Evolutionary conservation across 2,888 invertebrate species (phyloP).

Genomic region (Ectobius pallidus): DNA sequence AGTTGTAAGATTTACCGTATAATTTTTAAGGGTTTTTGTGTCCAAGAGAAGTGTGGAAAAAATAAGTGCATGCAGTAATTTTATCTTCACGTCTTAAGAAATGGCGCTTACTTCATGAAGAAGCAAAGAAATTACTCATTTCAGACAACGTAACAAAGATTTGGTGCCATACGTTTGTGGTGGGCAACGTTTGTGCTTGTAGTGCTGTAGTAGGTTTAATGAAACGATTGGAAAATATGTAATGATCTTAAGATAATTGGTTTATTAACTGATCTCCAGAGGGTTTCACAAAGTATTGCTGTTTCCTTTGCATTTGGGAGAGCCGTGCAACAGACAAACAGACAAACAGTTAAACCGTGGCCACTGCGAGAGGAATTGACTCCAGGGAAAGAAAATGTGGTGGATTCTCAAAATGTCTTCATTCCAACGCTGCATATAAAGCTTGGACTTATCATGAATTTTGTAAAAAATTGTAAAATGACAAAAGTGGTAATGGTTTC

Average conservation of each 20-base stretch:
- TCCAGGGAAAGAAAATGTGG: background rate
- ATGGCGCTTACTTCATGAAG: background rate
- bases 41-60: too few species aligned
- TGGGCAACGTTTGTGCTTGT: too few species aligned
- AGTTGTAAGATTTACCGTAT: too few species aligned
- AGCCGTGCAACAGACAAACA: background rate
- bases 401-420: background rate
- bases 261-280: background rate
- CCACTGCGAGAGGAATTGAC: background rate
- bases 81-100: background rate
- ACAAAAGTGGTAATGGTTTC: background rate
- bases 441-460: background rate
- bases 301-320: background rate
- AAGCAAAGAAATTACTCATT: background rate
- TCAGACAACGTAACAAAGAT: too few species aligned
- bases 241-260: too few species aligned
- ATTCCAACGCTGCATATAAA: background rate
- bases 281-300: background rate
- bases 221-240: slow-evolving; percentile 14
- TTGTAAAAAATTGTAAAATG: background rate
- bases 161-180: too few species aligned
- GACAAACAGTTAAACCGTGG: background rate
- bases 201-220: too few species aligned
- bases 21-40: too few species aligned
- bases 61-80: background rate